Conservation (phyloP, 2,797 vertebrate genomes). For the Mionectes olivaceus region DNA sequence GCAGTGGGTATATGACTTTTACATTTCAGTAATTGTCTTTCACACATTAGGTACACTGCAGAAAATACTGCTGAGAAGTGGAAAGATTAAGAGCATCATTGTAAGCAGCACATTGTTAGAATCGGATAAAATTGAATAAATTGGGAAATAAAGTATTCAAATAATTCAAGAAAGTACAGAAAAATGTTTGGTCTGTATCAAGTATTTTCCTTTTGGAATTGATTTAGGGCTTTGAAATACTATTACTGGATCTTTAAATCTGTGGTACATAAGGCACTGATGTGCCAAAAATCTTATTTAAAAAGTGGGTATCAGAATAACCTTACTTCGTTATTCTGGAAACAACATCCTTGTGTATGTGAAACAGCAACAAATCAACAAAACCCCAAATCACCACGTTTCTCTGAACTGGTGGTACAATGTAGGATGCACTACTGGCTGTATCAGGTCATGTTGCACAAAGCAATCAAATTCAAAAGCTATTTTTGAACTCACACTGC, state of each 20-base stretch:
- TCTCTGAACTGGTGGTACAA: neutral
- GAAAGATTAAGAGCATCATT: neutral
- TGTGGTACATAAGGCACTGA: neutral
- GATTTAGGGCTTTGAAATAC: neutral
- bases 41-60: neutral
- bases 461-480: neutral
- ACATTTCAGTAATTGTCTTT: neutral
- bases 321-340: neutral
- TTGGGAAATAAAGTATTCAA: neutral
- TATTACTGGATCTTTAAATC: neutral
- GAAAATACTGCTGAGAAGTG: neutral
- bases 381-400: neutral
- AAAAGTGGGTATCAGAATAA: neutral
- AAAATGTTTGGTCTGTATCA: neutral
- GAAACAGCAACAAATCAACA: neutral
- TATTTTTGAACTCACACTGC: conserved; percentile 7
- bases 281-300: neutral
- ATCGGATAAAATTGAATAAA: neutral
- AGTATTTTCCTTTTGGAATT: neutral
- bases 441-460: neutral
- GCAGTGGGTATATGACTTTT: neutral
- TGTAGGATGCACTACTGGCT: neutral
- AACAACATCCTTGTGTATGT: neutral
- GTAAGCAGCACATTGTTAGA: neutral
- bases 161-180: neutral